A percentile compares a stretch with the other conserved stretches of the same genome.
Evolutionary conservation across 2,113 vertebrate genomes (phyloP).

Genomic region (Crotalus viridis): DNA sequence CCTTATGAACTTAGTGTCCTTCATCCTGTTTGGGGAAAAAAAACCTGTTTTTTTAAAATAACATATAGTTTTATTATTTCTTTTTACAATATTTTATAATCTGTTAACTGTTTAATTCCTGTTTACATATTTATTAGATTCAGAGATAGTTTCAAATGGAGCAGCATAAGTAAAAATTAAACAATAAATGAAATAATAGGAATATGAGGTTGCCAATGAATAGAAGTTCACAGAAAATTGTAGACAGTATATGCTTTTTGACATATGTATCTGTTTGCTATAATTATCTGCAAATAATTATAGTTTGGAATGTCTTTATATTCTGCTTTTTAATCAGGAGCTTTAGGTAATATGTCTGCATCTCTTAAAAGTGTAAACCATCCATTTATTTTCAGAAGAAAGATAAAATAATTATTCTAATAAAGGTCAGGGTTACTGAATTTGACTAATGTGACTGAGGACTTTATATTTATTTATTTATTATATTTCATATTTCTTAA

Average conservation of each 20-base stretch:
- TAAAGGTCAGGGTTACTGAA: neutral
- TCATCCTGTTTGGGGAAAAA: neutral
- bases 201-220: neutral
- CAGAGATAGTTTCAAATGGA: neutral
- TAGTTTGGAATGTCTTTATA: neutral
- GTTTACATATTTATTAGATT: neutral
- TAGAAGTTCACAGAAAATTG: neutral
- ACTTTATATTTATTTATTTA: neutral
- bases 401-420: neutral
- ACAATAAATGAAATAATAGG: neutral
- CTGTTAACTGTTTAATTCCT: neutral
- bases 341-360: neutral
- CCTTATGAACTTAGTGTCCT: neutral
- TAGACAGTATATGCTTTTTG: neutral
- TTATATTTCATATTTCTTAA: neutral
- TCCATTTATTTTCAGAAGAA: neutral
- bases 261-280: neutral
- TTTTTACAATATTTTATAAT: neutral
- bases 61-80: neutral
- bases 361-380: neutral
- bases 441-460: neutral
- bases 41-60: neutral
- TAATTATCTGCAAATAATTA: neutral
- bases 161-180: neutral
- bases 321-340: neutral